Percentiles rank a stretch among this genome's conserved stretches.
Conservation (phyloP, 2,888 invertebrate genomes). For the Sarcophaga variegata region DNA sequence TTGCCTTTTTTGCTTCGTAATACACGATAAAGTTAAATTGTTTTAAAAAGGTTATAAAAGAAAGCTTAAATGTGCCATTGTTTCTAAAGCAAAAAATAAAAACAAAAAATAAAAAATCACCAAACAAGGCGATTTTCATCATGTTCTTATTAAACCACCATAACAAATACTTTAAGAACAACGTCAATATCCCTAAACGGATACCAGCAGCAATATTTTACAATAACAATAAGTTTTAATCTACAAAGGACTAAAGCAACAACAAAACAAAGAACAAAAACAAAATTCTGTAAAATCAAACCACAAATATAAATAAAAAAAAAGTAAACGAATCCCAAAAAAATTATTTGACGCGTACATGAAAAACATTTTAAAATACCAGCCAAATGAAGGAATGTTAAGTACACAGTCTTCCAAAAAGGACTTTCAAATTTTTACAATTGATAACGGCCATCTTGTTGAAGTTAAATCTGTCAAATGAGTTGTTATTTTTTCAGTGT, state of each 20-base stretch:
- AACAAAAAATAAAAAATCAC: too few species aligned
- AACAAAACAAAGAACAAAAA: background rate
- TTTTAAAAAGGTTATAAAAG: too few species aligned
- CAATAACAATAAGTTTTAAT: background rate
- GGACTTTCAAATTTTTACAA: too few species aligned
- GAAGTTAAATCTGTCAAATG: too few species aligned
- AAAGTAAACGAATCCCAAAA: background rate
- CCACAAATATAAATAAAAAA: background rate
- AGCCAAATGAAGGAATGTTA: background rate
- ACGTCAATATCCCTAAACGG: background rate
- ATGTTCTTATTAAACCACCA: constrained; percentile 7
- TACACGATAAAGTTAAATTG: too few species aligned
- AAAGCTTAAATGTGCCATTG: too few species aligned
- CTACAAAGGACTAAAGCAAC: background rate
- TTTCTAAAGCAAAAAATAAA: too few species aligned
- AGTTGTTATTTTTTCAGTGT: too few species aligned
- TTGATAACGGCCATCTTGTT: too few species aligned
- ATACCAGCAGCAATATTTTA: background rate
- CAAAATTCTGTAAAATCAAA: background rate
- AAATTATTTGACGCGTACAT: too few species aligned
- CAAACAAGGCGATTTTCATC: constrained; percentile 9
- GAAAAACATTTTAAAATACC: background rate
- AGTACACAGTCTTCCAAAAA: too few species aligned
- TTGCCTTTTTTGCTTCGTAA: too few species aligned
- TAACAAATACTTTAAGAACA: constrained; percentile 30